phyloP scores from a whole-genome alignment of 2,888 invertebrate genomes.

The Iselma pallidipennis region DNA sequence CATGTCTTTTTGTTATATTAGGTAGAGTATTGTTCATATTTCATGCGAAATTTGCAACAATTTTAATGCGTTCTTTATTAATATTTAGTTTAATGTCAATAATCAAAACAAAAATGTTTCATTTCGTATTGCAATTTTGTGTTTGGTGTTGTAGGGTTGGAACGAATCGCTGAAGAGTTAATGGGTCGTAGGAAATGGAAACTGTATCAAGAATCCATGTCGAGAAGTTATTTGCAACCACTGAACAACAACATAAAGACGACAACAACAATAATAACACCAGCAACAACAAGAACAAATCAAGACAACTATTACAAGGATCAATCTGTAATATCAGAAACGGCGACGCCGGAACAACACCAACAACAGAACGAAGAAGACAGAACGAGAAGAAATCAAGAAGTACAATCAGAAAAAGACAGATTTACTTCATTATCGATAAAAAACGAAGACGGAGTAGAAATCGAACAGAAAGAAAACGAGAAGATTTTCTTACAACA shows the following conservation, averaged over 20 bases:
- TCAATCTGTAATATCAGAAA: constrained; percentile 41
- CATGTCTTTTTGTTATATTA: not conserved
- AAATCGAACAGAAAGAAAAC: constrained; percentile 37
- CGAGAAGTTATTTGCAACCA: constrained; percentile 56
- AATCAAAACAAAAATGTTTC: not conserved
- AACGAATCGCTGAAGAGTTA: constrained; percentile 95
- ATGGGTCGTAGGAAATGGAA: constrained; percentile 97
- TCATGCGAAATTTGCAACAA: not conserved
- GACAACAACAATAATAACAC: constrained; percentile 41
- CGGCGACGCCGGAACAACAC: constrained; percentile 29
- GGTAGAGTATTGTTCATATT: not conserved
- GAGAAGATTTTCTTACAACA: constrained; percentile 34
- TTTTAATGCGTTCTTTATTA: not conserved
- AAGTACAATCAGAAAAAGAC: constrained; percentile 18
- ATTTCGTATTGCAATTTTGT: not conserved
- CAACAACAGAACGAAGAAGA: constrained; percentile 27
- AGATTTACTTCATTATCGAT: constrained; percentile 22
- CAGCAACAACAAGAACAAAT: constrained; percentile 38
- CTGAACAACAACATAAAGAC: constrained; percentile 55
- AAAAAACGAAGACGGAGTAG: constrained; percentile 30
- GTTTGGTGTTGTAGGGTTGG: constrained; percentile 74
- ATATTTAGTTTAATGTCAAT: not conserved
- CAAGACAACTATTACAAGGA: constrained; percentile 27
- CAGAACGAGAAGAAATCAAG: constrained; percentile 14
- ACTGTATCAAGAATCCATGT: constrained; percentile 80